These are phyloP conservation scores for Bettongia penicillata DNA, from an alignment of 2,113 vertebrate genomes.

Conservation along the genomic window DNA sequence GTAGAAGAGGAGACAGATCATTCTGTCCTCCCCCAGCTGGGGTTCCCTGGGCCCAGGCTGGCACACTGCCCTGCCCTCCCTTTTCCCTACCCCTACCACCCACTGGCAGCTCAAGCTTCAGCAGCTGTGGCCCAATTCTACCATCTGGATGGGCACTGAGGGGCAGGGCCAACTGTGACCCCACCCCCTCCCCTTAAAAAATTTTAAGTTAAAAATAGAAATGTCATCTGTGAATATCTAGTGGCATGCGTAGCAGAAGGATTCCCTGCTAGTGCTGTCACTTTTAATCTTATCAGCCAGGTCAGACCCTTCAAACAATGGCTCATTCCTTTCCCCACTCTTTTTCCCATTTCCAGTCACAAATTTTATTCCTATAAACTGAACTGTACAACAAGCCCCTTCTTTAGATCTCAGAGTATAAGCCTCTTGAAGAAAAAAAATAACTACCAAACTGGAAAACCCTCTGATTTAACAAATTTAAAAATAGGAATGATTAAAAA, in stretches of 20 bases:
- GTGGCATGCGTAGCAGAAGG: conserved; percentile 67
- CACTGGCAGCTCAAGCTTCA: conserved; percentile 37
- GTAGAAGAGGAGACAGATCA: conserved; percentile 35
- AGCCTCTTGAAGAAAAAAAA: background rate
- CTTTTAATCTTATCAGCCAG: conserved; percentile 66
- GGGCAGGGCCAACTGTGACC: conserved; percentile 59
- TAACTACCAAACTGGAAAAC: background rate
- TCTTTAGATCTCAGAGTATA: background rate
- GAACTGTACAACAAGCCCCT: conserved; percentile 27
- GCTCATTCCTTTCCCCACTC: background rate
- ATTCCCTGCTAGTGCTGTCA: conserved; percentile 78
- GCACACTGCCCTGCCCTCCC: background rate
- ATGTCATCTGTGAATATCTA: conserved; percentile 34
- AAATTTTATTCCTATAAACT: background rate
- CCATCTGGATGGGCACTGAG: background rate
- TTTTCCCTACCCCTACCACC: background rate
- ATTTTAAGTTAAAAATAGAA: conserved; percentile 45
- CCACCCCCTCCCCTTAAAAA: background rate
- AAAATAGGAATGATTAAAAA: background rate
- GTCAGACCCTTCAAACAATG: conserved; percentile 49
- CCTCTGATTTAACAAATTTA: conserved; percentile 24
- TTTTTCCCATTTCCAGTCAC: background rate
- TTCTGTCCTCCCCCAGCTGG: conserved; percentile 31
- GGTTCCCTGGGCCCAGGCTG: background rate
- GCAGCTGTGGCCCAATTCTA: conserved; percentile 55